Base-by-base conservation (phyloP, 2,888 invertebrate species). In the Blastobasis adustella region DNA sequence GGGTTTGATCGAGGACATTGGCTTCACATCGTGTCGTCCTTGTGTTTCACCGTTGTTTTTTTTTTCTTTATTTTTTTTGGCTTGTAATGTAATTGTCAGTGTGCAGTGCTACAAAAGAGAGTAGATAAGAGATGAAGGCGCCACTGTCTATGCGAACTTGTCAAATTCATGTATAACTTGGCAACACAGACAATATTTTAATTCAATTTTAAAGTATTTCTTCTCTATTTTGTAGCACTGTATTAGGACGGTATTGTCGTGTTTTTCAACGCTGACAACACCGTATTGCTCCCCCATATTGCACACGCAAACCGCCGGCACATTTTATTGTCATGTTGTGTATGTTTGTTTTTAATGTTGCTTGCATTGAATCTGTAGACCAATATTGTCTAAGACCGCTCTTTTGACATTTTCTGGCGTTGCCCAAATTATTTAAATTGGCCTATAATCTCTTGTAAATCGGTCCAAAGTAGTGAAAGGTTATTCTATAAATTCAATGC, bases 1-100 rank as follows among this genome's bases (percentile, higher is more conserved):
- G 92, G 95, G 92, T 95, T 92, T 91, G 91, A 92, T 90, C 88
- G 92, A 90, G 79, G 83, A 51, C 51, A 58, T 57, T 65, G 86
- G 81, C 81, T 76, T 77, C 72, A 79, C 88, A 70, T 74, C 88
- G 88, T 88, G 87, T 58, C 77, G 85, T 87, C 89, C 83, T 81
- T 88, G 86, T 85, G 79, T 83, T 79, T 78, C 62, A 67, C 67
- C 62, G 60, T 67, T 67, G 61, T 63, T 60, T 71, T 71, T 71
- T 71, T 61, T 62, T 66, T 59, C 67, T 65, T 61, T 62, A 61
- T 62, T 63, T 63, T 65, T 62, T 65, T 57, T 54, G 41, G 23
- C 23, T 23, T 23, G 23, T 23, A 23, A 23, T 23, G 23, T 23
- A 23, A 23, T 23, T 23, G 23, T 23, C 23, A 23, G 23, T 23